Conservation (phyloP, 2,113 vertebrate genomes). For the Bostrychus sinensis region DNA sequence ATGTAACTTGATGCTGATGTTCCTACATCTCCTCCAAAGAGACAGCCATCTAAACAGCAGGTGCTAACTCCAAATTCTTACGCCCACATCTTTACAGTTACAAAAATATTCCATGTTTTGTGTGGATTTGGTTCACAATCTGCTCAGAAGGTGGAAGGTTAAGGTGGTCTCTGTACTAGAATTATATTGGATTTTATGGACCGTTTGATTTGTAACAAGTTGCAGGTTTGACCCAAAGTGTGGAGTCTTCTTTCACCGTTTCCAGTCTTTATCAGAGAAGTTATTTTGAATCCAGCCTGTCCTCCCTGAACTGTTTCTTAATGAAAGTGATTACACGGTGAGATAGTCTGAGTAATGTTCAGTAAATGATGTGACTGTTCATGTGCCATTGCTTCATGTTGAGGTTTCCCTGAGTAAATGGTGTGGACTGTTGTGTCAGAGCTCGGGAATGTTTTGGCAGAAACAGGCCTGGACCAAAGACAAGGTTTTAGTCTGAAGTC, state of each 20-base stretch:
- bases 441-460: conserved; percentile 61
- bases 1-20: conserved; percentile 36
- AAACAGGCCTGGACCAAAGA: conserved; percentile 37
- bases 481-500: conserved; percentile 33
- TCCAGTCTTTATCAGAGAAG: not conserved
- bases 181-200: too few species aligned
- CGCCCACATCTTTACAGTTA: conserved; percentile 15
- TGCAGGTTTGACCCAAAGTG: too few species aligned
- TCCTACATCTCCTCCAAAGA: conserved; percentile 29
- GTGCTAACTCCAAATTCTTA: conserved; percentile 42
- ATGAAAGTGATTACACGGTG: not conserved
- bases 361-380: conserved; percentile 10
- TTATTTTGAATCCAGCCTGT: not conserved
- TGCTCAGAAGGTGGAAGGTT: too few species aligned
- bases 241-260: not conserved
- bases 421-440: conserved; percentile 52
- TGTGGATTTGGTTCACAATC: too few species aligned
- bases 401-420: conserved; percentile 39
- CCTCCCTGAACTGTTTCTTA: not conserved
- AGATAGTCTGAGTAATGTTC: not conserved
- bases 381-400: conserved; percentile 34
- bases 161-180: too few species aligned
- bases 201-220: too few species aligned
- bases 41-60: conserved; percentile 37
- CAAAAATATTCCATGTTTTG: not conserved